phyloP scores from a whole-genome alignment of 2,888 invertebrate genomes.

The Nezara viridula region DNA sequence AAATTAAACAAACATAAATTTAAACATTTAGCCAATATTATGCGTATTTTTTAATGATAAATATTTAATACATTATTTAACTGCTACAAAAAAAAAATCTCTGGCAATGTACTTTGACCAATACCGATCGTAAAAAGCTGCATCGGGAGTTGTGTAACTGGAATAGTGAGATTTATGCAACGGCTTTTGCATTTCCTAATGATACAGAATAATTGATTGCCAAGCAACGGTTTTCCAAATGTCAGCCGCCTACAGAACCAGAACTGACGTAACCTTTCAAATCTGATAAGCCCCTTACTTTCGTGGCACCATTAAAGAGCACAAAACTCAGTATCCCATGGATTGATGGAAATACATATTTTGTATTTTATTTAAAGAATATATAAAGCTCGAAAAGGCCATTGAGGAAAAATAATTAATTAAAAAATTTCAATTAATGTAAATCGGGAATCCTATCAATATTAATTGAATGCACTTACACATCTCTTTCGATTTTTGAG shows the following conservation, averaged over 20 bases:
- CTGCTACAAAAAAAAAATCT: not conserved
- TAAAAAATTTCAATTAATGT: too few relatives aligned
- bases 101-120: not conserved
- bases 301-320: conserved; percentile 4
- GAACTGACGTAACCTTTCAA: conserved; percentile 19
- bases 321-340: too few relatives aligned
- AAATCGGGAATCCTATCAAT: too few relatives aligned
- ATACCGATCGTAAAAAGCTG: not conserved
- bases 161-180: conserved; percentile 28
- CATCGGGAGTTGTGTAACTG: not conserved
- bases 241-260: conserved; percentile 23
- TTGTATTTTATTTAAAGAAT: too few relatives aligned
- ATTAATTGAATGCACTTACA: too few relatives aligned
- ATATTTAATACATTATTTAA: too few relatives aligned
- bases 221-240: conserved; percentile 29
- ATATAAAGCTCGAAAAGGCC: too few relatives aligned
- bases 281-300: conserved; percentile 9
- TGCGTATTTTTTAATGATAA: too few relatives aligned
- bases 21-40: too few relatives aligned
- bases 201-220: conserved; percentile 22
- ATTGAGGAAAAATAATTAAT: too few relatives aligned
- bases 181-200: conserved; percentile 13
- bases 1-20: too few relatives aligned
- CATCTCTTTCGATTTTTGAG: too few relatives aligned
- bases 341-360: not conserved